Base-by-base conservation (phyloP, 2,888 invertebrate species). In the Pecten maximus region DNA sequence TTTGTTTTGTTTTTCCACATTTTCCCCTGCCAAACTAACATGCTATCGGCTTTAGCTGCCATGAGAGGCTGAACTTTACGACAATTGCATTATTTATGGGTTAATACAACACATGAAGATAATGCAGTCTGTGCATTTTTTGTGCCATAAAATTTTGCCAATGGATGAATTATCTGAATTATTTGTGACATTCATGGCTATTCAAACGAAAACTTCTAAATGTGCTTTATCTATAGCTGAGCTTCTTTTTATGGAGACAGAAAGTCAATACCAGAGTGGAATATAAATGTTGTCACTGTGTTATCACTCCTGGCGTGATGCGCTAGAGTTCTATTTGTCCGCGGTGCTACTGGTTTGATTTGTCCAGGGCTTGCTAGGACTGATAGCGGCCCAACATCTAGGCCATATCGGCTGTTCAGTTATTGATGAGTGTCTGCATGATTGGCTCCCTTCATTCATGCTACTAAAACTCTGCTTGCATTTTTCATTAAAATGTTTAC, bases 141-240 rank as follows among this genome's bases (percentile, higher is more conserved):
- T 74, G 74, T 28, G 74, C 74, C 28, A 74, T 74, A 74, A 74
- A 74, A 8, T 74, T 28, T 74, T 74, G 74, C 74, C 74, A 28
- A 74, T 74, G 74, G 74, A 74, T 28, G 74, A 74, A 74, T 74
- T 74, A 74, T 74, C 74, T 74, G 74, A 74, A 74, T 74, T 74
- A 74, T 35, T 35, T 74, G 74, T 74, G 74, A 74, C 74, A 74
- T 74, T 74, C 74, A 74, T 74, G 74, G 74, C 74, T 74, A 74
- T 74, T 74, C 74, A 74, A 74, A 74, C 35, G 74, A 74, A 74
- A 74, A 74, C 74, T 74, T 74, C 74, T 74, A 74, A 74, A 74
- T 74, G 74, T 74, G 74, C 35, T 74, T 74, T 74, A 74, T 74
- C 74, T 74, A 74, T 74, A 35, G 74, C 74, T 35, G 35, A 28